These are phyloP conservation scores for Centropristis striata DNA, from an alignment of 2,113 vertebrate genomes.

Conservation along the genomic window DNA sequence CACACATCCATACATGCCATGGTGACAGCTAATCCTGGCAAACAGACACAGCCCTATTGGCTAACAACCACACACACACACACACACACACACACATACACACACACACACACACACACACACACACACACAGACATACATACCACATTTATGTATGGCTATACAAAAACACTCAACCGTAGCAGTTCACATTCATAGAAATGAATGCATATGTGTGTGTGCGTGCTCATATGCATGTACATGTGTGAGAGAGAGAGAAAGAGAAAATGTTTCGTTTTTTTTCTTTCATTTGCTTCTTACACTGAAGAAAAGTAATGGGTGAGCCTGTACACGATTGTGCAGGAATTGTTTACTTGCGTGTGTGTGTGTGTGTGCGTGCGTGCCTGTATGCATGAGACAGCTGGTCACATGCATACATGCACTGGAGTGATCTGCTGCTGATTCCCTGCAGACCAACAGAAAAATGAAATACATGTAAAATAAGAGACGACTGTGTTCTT, in stretches of 20 bases:
- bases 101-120: too few relatives aligned
- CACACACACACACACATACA: conserved; percentile 1
- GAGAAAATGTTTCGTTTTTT: background rate
- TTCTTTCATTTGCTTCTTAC: background rate
- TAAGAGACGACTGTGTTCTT: background rate
- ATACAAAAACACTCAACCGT: background rate
- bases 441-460: conserved; percentile 2
- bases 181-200: background rate
- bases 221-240: background rate
- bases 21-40: conserved; percentile 62
- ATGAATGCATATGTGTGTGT: conserved; percentile 4
- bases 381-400: background rate
- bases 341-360: conserved; percentile 2
- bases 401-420: background rate
- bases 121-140: background rate
- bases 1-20: conserved; percentile 46
- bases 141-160: background rate
- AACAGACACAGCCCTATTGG: conserved; percentile 58
- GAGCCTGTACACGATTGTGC: conserved; percentile 1
- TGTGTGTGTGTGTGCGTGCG: background rate
- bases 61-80: conserved; percentile 39
- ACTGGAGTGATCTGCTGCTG: conserved; percentile 5
- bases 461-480: conserved; percentile 4
- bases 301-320: background rate
- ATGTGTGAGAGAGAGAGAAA: background rate